Base-by-base conservation (phyloP, 2,797 vertebrate genomes). In the Rhinogobio ventralis region DNA sequence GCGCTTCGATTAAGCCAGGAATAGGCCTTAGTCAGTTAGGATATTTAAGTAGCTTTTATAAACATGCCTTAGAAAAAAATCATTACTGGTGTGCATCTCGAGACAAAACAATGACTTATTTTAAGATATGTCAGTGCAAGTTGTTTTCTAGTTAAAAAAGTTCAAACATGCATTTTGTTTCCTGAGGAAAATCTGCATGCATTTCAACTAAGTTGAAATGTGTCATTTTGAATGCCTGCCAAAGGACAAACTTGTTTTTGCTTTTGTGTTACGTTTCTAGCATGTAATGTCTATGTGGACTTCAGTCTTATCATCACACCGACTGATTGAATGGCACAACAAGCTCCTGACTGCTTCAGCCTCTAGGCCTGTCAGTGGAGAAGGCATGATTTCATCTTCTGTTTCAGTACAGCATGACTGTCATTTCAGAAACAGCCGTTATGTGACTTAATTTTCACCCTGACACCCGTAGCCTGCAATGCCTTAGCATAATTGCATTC, bases 381-480 rank as follows among this genome's bases (percentile, higher is more conserved):
- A 20, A 74, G 23, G 53, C 60, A 42, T n/a, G n/a, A n/a, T 28
- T 51, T 75, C n/a, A 68, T 76, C 74, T 45, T 36, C 46, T 25
- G 72, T 83, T 53, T 75, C 30, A 42, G 57, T 49, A 30, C 81
- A 67, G 60, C 30, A 25, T 77, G 82, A 55, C 82, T 76, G 46
- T 76, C n/a, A 64, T 60, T 64, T 51, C 15, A 33, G 60, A 66
- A 53, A 68, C 23, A 28, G 62, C 17, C 8, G 30, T 51, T 62
- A 66, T 68, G 73, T 17, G 33, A 55, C 64, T 45, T 42, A 0
- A 55, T 76, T 53, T 75, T 51, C 45, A 51, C 20, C 42, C 71
- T 53, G 23, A 66, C 30, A 66, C 33, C 23, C 9, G 1, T 36
- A 66, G 20, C 14, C 30, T 49, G 23, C 23, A 28, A 67, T 67